Percentiles rank a stretch among this genome's conserved stretches.
Conservation (phyloP, 2,797 vertebrate species). For the Siniperca obscura region DNA sequence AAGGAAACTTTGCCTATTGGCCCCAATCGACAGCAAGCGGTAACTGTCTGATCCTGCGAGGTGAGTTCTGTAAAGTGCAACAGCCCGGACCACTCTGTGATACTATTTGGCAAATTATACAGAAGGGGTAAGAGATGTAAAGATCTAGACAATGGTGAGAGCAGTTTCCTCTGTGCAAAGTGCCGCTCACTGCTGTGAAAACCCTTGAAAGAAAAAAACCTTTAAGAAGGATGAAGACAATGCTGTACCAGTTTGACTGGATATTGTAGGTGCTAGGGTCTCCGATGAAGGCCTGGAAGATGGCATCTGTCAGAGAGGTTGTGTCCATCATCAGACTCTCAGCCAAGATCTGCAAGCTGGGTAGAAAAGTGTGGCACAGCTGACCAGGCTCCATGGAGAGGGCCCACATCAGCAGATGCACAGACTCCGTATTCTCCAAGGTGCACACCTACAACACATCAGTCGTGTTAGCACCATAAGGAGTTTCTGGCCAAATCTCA, state of each 20-base stretch:
- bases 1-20: background rate
- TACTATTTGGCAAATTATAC: slow-evolving; percentile 3
- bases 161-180: background rate
- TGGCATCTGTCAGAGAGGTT: slow-evolving; percentile 54
- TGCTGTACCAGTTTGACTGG: slow-evolving; percentile 76
- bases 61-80: slow-evolving; percentile 1
- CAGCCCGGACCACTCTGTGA: background rate
- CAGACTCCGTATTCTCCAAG: slow-evolving; percentile 68
- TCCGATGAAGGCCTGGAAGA: slow-evolving; percentile 79
- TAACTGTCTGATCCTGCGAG: slow-evolving; percentile 2
- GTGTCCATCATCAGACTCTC: slow-evolving; percentile 56
- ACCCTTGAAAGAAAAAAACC: background rate
- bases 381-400: slow-evolving; percentile 71
- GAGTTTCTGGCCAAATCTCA: background rate
- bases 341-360: slow-evolving; percentile 67
- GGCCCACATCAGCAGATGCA: slow-evolving; percentile 52
- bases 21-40: background rate
- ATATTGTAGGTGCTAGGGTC: slow-evolving; percentile 77
- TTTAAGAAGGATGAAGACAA: background rate
- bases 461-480: background rate
- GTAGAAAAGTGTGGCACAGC: slow-evolving; percentile 75
- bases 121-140: background rate
- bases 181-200: background rate
- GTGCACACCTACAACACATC: slow-evolving; percentile 77
- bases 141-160: background rate